A percentile compares a stretch with the other conserved stretches of the same genome.
phyloP scores from a whole-genome alignment of 2,797 vertebrate species.

The Phrynocephalus forsythii region DNA sequence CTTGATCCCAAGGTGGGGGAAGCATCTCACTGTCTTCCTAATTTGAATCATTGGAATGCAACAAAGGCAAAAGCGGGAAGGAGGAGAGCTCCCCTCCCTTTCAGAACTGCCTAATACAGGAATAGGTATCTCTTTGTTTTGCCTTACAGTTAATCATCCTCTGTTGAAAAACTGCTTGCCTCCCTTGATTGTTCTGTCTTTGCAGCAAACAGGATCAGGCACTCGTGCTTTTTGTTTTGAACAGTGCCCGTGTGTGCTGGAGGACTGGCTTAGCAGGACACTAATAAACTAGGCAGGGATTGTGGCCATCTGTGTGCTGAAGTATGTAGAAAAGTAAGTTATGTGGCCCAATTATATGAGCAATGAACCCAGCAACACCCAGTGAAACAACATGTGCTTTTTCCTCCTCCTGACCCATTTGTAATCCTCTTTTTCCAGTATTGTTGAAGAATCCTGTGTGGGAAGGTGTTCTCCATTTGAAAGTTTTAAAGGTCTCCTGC shows the following conservation, averaged over 20 bases:
- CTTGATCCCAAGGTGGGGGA: too few relatives aligned
- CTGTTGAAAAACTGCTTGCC: neutral
- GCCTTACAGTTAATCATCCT: neutral
- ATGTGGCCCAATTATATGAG: neutral
- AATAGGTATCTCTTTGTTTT: neutral
- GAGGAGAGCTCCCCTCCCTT: too few relatives aligned
- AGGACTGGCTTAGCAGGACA: neutral
- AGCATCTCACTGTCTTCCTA: neutral
- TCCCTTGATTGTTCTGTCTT: neutral
- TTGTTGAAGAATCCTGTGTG: neutral
- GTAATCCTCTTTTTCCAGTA: neutral
- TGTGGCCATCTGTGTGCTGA: too few relatives aligned
- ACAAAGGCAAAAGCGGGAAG: neutral
- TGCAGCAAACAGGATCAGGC: too few relatives aligned
- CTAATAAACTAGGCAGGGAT: neutral
- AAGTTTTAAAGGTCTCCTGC: neutral
- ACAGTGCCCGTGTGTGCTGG: too few relatives aligned
- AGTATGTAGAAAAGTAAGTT: too few relatives aligned
- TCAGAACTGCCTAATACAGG: too few relatives aligned
- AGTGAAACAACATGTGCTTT: neutral
- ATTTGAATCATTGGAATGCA: neutral
- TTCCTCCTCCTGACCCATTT: neutral
- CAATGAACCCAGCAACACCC: neutral
- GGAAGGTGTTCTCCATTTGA: neutral
- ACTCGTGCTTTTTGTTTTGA: too few relatives aligned